Evolutionary conservation across 2,888 invertebrate genomes (phyloP), one percentile per base, ranked within the genome.

Genomic region (Unio delphinus): DNA sequence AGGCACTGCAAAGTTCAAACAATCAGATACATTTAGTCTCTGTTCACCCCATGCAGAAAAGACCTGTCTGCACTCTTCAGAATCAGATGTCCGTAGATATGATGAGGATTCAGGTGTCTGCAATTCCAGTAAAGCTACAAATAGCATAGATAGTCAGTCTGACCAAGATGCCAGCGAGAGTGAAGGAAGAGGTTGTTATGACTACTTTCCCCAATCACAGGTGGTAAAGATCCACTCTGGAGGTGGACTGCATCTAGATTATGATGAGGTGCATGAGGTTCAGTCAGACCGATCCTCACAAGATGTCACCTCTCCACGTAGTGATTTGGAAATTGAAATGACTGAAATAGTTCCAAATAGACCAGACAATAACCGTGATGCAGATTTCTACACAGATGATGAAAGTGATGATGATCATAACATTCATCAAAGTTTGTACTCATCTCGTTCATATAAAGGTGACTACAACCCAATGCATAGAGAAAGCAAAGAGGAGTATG

Each of bases 261-360:
- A 77, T 65, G 86, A 85, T 68, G 83, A 83, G 66, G 83, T 77
- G 8, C 74, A 80, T 63, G 78, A 79, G 56, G 81, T 81, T 20
- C 81, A 82, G 34, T 81, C 83, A 3, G 85, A 84, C 30, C 80
- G 76, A 45, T 79, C 77, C 23, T 83, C 82, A 20, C 73, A 68
- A 57, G 74, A 76, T 26, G 63, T 84, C 15, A 83, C 83, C 62
- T 85, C 84, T 0, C 84, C 86, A 1, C 79, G 84, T 17, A 84
- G 84, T 74, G 83, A 82, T 64, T 68, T 73, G 5, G 80, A 80
- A 4, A 75, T 75, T 55, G 80, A 83, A 69, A 75, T 83, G 80
- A 73, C 68, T 45, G 79, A 79, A 17, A 72, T 76, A 61, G 58
- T 58, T 64, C 63, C 67, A 58, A 45, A 60, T 45, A 55, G 60